These are phyloP conservation scores for Dyspetes luteomarginatus DNA, from an alignment of 2,888 invertebrate species.

Conservation along the genomic window DNA sequence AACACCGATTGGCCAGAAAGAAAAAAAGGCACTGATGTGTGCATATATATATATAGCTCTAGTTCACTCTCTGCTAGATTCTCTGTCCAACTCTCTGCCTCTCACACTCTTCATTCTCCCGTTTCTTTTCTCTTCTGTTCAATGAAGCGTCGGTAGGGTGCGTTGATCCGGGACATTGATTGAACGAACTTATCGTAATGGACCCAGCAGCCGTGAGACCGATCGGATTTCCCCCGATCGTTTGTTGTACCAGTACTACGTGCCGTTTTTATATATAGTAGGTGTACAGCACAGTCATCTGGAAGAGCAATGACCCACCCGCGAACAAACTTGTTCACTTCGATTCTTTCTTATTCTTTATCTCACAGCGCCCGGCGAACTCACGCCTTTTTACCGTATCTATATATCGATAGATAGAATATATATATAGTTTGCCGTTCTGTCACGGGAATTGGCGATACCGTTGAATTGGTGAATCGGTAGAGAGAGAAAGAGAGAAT, in stretches of 20 bases:
- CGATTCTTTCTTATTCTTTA: slow-evolving; percentile 37
- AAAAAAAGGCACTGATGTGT: neutral
- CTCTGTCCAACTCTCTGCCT: neutral
- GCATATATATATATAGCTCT: slow-evolving; percentile 19
- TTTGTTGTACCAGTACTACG: slow-evolving; percentile 54
- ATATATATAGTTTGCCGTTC: slow-evolving; percentile 4
- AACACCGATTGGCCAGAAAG: slow-evolving; percentile 27
- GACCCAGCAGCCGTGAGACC: slow-evolving; percentile 70
- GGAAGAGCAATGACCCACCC: slow-evolving; percentile 59
- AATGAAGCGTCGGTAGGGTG: slow-evolving; percentile 42
- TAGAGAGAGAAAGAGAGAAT: neutral
- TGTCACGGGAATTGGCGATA: slow-evolving; percentile 51
- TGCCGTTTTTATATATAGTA: slow-evolving; percentile 12
- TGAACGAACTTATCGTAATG: slow-evolving; percentile 73
- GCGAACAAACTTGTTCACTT: slow-evolving; percentile 56
- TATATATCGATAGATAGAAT: neutral
- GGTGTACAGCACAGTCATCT: slow-evolving; percentile 32
- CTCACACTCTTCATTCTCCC: slow-evolving; percentile 45
- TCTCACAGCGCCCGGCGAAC: neutral
- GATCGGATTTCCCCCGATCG: slow-evolving; percentile 70
- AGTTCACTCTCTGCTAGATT: slow-evolving; percentile 1
- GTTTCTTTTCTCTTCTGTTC: slow-evolving; percentile 59
- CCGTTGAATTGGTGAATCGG: slow-evolving; percentile 44
- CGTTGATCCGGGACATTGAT: slow-evolving; percentile 75
- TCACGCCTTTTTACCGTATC: neutral